phyloP scores from a whole-genome alignment of 1,140 invertebrate species.

The Chlorops oryzae region DNA sequence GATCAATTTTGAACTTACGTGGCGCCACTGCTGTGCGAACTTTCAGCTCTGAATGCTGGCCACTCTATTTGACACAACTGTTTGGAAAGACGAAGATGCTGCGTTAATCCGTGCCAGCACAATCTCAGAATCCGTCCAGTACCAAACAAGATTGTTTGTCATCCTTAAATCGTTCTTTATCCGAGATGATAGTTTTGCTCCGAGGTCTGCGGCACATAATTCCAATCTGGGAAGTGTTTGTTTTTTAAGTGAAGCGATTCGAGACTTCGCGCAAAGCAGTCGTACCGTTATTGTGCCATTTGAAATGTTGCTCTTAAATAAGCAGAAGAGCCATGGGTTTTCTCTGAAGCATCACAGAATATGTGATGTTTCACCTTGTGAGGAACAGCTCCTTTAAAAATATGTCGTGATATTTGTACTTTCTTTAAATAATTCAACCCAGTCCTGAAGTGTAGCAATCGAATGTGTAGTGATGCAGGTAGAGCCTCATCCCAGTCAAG shows the following conservation, averaged over 20 bases:
- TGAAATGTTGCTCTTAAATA: constrained; percentile 8
- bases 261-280: too few species aligned
- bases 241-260: background rate
- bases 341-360: constrained; percentile 17
- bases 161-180: too few species aligned
- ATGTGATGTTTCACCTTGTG: constrained; percentile 6
- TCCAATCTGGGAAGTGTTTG: background rate
- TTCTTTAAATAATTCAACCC: background rate
- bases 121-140: too few species aligned
- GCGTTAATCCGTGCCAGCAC: too few species aligned
- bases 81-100: too few species aligned
- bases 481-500: constrained; percentile 39
- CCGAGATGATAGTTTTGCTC: too few species aligned
- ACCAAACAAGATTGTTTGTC: too few species aligned
- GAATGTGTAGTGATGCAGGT: constrained; percentile 6
- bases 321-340: constrained; percentile 15
- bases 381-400: constrained; percentile 1
- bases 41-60: too few species aligned
- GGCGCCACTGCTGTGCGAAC: too few species aligned
- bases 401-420: constrained; percentile 1
- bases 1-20: too few species aligned
- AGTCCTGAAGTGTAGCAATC: background rate
- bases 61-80: too few species aligned
- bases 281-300: background rate
- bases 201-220: background rate